A percentile compares a stretch with the other conserved stretches of the same genome.
Conservation (phyloP, 2,888 invertebrate genomes). For the Megaustenia siamemsis region DNA sequence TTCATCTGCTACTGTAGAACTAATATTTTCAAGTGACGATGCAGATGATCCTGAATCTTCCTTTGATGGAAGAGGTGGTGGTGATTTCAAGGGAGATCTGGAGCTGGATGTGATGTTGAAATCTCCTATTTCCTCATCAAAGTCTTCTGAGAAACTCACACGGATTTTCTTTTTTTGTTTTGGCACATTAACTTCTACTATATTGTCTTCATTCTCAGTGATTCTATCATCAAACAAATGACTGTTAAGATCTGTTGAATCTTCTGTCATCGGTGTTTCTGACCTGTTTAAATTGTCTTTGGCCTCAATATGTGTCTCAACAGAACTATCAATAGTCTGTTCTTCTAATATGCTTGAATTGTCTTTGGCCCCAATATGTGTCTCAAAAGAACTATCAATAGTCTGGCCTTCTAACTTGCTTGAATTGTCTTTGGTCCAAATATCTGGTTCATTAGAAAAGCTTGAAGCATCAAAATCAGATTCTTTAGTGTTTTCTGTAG, state of each 20-base stretch:
- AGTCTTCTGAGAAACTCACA: conserved; percentile 52
- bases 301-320: neutral
- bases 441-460: neutral
- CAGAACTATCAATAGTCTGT: neutral
- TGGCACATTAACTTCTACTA: neutral
- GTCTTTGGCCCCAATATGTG: neutral
- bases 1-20: neutral
- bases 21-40: neutral
- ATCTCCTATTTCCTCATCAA: conserved; percentile 49
- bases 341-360: neutral
- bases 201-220: neutral
- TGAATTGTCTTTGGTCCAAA: neutral
- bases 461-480: too few relatives aligned
- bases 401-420: neutral
- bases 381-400: neutral
- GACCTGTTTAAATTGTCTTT: neutral
- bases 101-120: conserved; percentile 28
- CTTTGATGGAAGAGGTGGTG: conserved; percentile 37
- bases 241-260: neutral
- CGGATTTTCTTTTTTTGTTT: conserved; percentile 47
- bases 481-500: too few relatives aligned
- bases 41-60: neutral
- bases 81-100: conserved; percentile 40
- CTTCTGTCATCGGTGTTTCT: neutral
- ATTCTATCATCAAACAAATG: neutral